Percentiles rank a stretch among this genome's conserved stretches.
These are phyloP conservation scores for Drosophila triauraria DNA, from an alignment of 1,140 invertebrate genomes.

Conservation along the genomic window DNA sequence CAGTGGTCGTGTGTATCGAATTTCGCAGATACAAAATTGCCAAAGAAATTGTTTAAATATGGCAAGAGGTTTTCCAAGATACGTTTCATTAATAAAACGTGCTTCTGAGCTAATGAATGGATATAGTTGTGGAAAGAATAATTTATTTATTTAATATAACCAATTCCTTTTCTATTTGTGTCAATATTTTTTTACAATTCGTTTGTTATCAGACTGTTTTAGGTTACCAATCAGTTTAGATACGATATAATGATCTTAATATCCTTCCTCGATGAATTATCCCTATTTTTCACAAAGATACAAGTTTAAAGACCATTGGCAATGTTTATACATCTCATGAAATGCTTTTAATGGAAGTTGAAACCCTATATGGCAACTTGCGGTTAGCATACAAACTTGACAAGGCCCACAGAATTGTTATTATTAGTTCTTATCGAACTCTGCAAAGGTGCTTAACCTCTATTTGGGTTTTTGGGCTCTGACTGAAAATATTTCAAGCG, in stretches of 20 bases:
- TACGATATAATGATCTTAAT: neutral
- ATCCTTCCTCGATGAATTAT: neutral
- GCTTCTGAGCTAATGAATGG: neutral
- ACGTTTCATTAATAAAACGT: too few relatives aligned
- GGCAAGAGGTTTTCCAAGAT: neutral
- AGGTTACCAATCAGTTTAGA: neutral
- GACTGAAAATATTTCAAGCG: constrained; percentile 34
- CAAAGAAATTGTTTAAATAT: neutral
- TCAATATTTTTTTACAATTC: neutral
- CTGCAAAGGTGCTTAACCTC: constrained; percentile 58
- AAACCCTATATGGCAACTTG: constrained; percentile 69
- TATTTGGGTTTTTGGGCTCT: constrained; percentile 47
- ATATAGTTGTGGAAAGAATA: neutral
- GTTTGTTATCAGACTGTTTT: neutral
- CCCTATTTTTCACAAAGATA: neutral
- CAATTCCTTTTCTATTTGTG: too few relatives aligned
- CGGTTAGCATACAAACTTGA: constrained; percentile 62
- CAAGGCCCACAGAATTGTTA: constrained; percentile 65
- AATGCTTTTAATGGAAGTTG: constrained; percentile 51
- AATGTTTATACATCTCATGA: constrained; percentile 38
- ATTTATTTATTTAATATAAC: too few relatives aligned
- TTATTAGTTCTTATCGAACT: constrained; percentile 31
- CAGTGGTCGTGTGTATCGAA: constrained; percentile 54
- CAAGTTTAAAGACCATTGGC: constrained; percentile 9
- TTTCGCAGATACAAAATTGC: constrained; percentile 43